phyloP scores from a whole-genome alignment of 2,113 vertebrate genomes.

The Anthoscopus minutus region DNA sequence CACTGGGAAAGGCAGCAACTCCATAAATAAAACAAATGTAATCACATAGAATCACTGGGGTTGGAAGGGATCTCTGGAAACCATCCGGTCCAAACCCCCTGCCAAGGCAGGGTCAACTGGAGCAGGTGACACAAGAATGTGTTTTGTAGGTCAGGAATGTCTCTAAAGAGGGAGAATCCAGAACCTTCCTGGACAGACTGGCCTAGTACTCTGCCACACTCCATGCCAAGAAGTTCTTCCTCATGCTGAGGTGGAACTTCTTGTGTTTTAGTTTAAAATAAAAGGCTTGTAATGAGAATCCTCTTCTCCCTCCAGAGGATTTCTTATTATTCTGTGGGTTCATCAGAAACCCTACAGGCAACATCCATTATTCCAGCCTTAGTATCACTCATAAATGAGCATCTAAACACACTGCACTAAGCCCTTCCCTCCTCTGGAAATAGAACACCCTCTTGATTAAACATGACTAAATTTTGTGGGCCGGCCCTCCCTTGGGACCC shows the following conservation, averaged over 20 bases:
- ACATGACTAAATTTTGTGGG: accelerated
- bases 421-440: neutral
- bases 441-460: neutral
- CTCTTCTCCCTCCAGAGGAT: neutral
- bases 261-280: neutral
- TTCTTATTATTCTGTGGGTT: neutral
- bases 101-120: neutral
- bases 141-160: neutral
- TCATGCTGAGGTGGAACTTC: neutral
- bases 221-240: neutral
- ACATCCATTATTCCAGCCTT: neutral
- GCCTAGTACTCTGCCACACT: neutral
- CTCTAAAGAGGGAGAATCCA: neutral
- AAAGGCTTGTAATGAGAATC: neutral
- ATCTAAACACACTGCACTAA: neutral
- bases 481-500: neutral
- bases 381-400: neutral
- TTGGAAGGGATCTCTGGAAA: neutral
- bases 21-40: neutral
- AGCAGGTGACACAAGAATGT: neutral
- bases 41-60: neutral
- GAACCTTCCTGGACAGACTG: neutral
- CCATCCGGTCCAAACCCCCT: neutral
- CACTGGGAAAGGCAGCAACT: neutral
- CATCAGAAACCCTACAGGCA: neutral